These are phyloP conservation scores for Geodia barretti DNA, from an alignment of 37 sponge, comb jelly and placozoan species.

Conservation along the genomic window DNA sequence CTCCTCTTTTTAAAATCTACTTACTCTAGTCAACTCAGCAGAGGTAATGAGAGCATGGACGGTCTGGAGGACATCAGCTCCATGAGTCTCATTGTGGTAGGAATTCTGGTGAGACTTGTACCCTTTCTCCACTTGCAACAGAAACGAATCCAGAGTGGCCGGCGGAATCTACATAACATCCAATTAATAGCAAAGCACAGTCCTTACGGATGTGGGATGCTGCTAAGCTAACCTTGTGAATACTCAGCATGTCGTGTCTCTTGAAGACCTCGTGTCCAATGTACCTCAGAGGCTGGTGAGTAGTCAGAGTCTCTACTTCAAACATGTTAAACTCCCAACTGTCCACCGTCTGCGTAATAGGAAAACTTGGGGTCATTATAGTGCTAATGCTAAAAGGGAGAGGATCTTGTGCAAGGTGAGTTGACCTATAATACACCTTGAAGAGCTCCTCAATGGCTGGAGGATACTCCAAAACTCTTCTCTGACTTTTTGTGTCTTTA, in stretches of 20 bases:
- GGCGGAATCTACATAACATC: conserved; percentile 45
- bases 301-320: conserved; percentile 51
- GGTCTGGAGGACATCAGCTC: conserved; percentile 88
- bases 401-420: too few relatives aligned
- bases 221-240: conserved; percentile 55
- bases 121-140: conserved; percentile 68
- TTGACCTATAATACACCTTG: conserved; percentile 35
- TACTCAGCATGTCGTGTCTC: conserved; percentile 62
- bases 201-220: neutral
- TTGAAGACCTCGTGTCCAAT: conserved; percentile 71
- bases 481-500: neutral
- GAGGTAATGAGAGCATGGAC: conserved; percentile 66
- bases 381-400: too few relatives aligned
- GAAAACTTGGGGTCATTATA: too few relatives aligned
- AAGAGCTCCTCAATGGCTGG: neutral
- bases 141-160: conserved; percentile 58
- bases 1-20: too few relatives aligned
- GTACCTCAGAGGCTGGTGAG: conserved; percentile 57
- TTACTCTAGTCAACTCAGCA: neutral
- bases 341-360: conserved; percentile 39
- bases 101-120: conserved; percentile 82
- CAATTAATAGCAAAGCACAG: too few relatives aligned
- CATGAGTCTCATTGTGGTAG: conserved; percentile 93
- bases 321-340: conserved; percentile 83
- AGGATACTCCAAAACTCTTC: neutral